Evolutionary conservation across 2,797 vertebrate genomes (phyloP), one percentile per base, ranked within the genome.

Genomic region (Staurois parvus): DNA sequence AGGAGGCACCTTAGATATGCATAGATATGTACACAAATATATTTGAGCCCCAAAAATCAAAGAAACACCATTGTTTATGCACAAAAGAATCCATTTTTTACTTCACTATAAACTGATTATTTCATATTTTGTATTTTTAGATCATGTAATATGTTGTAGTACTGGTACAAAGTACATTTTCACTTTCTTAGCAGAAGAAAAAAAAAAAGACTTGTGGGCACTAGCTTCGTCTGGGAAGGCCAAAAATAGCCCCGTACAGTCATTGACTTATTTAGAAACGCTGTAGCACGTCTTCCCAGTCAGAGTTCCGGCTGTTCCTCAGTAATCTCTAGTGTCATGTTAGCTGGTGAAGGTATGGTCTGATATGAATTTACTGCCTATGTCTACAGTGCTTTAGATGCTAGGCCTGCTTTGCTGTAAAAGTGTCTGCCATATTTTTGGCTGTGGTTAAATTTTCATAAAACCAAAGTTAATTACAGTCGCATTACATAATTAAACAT

Each of bases 211-310:
- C 70, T 72, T 30, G 29, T 40, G 29, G 29, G 29, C 78, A 56
- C 59, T 24, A 70, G 45, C 17, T 81, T 12, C 19, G 10, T n/a
- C 37, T 13, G n/a, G 24, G 72, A 77, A 77, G 75, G 81, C 72
- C 73, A 83, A 83, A 74, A 83, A 81, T 81, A 81, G 32, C 48
- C 69, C 34, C 59, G 52, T 62, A 73, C 56, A 73, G 69, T 72
- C 69, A 73, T 32, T 72, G 79, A 81, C 79, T 81, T 81, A 81
- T 81, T 59, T 81, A 72, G 79, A 81, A 72, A 81, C 40, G 34
- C 62, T 73, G 79, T 42, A 73, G 72, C 72, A 45, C 72, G 4
- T 37, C 40, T 73, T 42, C 40, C 8, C n/a, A 13, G 72, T 28
- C 26, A 66, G 26, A 26, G 13, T 6, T 21, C 40, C n/a, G 72